Evolutionary conservation across 1,140 invertebrate genomes (phyloP).

Genomic region (Diorhabda elongata): DNA sequence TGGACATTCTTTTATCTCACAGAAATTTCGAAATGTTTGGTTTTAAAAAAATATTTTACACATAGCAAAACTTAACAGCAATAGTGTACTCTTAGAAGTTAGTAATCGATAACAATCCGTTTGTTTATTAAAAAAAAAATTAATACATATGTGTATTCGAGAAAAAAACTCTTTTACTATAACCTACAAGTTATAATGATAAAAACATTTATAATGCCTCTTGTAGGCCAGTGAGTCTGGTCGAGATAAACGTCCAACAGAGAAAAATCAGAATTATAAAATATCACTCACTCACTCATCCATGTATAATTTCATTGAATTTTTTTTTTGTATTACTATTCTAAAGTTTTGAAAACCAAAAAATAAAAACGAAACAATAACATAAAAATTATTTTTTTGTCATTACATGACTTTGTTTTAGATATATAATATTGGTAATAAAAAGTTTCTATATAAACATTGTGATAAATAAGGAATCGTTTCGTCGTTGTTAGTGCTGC

Average conservation of each 20-base stretch:
- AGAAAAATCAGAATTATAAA: conserved; percentile 26
- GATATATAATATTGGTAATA: conserved; percentile 42
- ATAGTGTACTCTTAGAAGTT: too few species aligned
- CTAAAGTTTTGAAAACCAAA: conserved; percentile 28
- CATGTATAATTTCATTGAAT: conserved; percentile 22
- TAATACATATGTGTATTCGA: too few species aligned
- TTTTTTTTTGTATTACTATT: conserved; percentile 22
- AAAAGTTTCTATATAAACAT: conserved; percentile 46
- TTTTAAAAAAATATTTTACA: too few species aligned
- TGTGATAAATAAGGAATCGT: conserved; percentile 42
- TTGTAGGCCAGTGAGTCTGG: neutral
- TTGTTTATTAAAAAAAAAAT: too few species aligned
- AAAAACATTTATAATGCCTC: too few species aligned
- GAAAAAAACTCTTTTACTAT: too few species aligned
- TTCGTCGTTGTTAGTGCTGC: conserved; percentile 44
- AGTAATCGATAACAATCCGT: too few species aligned
- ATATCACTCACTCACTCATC: conserved; percentile 29
- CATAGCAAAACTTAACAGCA: too few species aligned
- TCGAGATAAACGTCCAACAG: conserved; percentile 22
- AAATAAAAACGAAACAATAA: conserved; percentile 32
- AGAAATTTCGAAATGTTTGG: too few species aligned
- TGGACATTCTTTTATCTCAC: too few species aligned
- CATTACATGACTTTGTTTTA: conserved; percentile 41
- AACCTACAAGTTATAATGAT: too few species aligned
- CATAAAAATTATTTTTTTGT: conserved; percentile 43